These are phyloP conservation scores for Rhamnusium bicolor DNA, from an alignment of 2,888 invertebrate species.

Conservation along the genomic window DNA sequence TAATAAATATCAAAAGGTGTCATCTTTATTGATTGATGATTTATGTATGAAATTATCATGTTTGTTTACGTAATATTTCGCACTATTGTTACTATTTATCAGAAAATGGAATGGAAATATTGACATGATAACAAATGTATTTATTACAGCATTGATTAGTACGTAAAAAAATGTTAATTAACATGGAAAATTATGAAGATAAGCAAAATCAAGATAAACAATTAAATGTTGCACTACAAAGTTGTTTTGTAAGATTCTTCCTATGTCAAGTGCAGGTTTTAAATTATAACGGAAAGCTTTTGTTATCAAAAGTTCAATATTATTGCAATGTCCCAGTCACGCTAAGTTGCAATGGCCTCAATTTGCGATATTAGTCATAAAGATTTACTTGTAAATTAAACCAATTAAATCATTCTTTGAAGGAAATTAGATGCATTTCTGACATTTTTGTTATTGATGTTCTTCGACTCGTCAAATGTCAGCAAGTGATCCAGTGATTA, in stretches of 20 bases:
- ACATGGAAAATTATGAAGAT: slow-evolving; percentile 10
- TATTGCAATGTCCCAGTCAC: background rate
- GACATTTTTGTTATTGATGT: no score
- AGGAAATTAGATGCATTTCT: no score
- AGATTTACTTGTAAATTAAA: background rate
- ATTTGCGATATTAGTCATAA: background rate
- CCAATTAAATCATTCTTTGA: no score
- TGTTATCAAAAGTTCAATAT: background rate
- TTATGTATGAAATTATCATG: background rate
- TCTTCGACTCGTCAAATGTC: no score
- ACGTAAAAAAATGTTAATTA: background rate
- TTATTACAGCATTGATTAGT: background rate
- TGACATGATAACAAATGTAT: background rate
- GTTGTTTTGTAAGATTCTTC: slow-evolving; percentile 13
- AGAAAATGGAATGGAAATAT: background rate
- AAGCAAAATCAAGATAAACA: background rate
- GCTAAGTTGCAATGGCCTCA: background rate
- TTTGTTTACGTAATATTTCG: background rate
- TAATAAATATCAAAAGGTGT: background rate
- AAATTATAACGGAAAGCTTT: background rate
- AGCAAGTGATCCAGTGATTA: no score
- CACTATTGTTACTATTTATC: background rate
- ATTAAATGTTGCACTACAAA: slow-evolving; percentile 9
- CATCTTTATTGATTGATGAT: background rate
- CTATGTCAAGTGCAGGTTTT: background rate